Conservation (phyloP, 2,797 vertebrate genomes). For the Synaphobranchus kaupii region DNA sequence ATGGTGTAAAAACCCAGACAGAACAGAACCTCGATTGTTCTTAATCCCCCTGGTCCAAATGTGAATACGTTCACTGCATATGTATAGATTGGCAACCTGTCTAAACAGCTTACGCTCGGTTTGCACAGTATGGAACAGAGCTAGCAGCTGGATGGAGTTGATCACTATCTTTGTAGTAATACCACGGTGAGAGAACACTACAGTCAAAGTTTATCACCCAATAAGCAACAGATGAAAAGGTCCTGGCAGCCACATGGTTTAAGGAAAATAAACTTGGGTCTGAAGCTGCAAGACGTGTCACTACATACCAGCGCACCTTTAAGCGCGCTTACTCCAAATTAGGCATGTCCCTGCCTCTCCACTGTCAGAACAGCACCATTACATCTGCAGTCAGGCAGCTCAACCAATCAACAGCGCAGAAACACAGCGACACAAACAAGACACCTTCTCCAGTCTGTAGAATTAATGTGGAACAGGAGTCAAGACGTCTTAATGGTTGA, state of each 20-base stretch:
- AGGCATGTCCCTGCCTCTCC: not conserved
- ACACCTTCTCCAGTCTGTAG: not conserved
- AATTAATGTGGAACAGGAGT: not conserved
- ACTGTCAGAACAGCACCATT: not conserved
- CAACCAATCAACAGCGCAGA: not conserved
- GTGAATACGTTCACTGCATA: not conserved
- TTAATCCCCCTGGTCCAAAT: not conserved
- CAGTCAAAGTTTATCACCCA: not conserved
- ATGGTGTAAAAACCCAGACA: not conserved
- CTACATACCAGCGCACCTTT: not conserved
- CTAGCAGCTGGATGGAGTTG: not conserved
- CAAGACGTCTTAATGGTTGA: not conserved
- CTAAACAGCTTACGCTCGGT: not conserved
- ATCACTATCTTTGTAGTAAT: not conserved
- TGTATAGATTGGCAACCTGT: not conserved
- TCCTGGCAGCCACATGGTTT: not conserved
- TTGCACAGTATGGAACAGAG: constrained; percentile 6
- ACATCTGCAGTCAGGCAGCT: not conserved
- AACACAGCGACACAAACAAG: not conserved
- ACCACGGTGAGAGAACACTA: not conserved
- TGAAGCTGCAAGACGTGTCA: not conserved
- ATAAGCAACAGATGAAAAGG: not conserved
- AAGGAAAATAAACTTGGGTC: constrained; percentile 5
- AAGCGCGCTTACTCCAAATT: not conserved
- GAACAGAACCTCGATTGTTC: not conserved